phyloP scores from a whole-genome alignment of 2,888 invertebrate species.

The Cephus pulcher region DNA sequence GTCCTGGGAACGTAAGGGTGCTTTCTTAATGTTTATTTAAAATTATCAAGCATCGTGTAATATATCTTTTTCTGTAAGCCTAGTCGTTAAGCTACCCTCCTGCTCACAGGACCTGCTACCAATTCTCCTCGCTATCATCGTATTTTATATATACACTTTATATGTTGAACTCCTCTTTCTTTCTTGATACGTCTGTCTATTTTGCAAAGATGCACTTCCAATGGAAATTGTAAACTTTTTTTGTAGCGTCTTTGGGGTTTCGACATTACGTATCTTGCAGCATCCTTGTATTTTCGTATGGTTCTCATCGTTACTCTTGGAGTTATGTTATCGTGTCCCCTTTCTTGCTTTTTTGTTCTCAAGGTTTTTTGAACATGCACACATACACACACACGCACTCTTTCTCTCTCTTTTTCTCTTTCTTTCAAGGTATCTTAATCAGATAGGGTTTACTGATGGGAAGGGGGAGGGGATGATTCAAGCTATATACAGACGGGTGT shows the following conservation, averaged over 20 bases:
- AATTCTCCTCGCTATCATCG: not conserved
- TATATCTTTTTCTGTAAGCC: slow-evolving; percentile 4
- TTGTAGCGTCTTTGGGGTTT: not conserved
- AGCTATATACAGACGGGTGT: slow-evolving; percentile 59
- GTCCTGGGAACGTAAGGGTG: not conserved
- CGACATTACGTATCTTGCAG: not conserved
- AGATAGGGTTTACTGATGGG: slow-evolving; percentile 13
- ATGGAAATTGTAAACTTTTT: not conserved
- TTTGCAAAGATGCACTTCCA: not conserved
- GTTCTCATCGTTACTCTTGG: slow-evolving; percentile 22
- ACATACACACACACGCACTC: not conserved
- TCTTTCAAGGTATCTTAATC: not conserved
- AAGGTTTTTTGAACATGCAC: not conserved
- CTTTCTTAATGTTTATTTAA: slow-evolving; percentile 1
- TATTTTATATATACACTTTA: not conserved
- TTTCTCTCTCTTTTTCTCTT: not conserved
- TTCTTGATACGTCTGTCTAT: not conserved
- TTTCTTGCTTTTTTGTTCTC: not conserved
- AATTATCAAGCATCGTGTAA: slow-evolving; percentile 6
- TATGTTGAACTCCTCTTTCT: not conserved
- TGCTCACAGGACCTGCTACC: not conserved
- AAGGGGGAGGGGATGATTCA: slow-evolving; percentile 28
- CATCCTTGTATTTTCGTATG: slow-evolving; percentile 25
- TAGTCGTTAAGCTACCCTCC: slow-evolving; percentile 1
- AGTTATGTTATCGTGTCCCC: slow-evolving; percentile 22